Base-by-base conservation (phyloP, 2,888 invertebrate species). In the Eupithecia centaureata region DNA sequence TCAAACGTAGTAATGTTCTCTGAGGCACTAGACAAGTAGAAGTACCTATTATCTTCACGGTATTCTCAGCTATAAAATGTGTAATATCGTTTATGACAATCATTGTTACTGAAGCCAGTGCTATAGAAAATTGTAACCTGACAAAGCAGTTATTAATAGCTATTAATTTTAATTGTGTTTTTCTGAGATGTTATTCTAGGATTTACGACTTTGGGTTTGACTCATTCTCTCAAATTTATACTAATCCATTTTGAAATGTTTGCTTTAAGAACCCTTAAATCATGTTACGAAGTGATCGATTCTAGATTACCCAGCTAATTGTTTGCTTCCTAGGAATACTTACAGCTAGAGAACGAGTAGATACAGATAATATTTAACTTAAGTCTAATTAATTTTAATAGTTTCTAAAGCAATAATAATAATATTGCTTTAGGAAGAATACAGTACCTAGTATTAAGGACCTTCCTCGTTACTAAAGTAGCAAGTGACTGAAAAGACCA, bases 61-160 rank as follows among this genome's bases (percentile, higher is more conserved):
- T 57, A 30, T 57, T 13, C 30, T 5, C 18, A 32, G 57, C 32
- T 12, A 32, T 57, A 57, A 32, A 57, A 18, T 57, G 22, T 57
- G 12, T 47, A 56, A 67, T 67, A 64, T 67, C 38, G 52, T 33
- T 30, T 57, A 57, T 32, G 30, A 18, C 57, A 30, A 38, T 57
- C 35, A 42, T n/a, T 35, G 15, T 42, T 42, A 42, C 30, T 32
- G 22, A 32, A 33, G 32, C 32, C 7, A 59, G 35, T 10, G 59
- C 27, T 35, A 27, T 25, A 42, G 59, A 27, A 27, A 60, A 42
- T 35, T 42, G 15, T 13, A 27, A 42, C 38, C 59, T 32, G 57
- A 57, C 57, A 10, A n/a, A 57, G 30, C 47, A 5, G 51, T 61
- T 38, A 60, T 60, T 28, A 60, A 32, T 51, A 18, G 32, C 30